A percentile compares a stretch with the other conserved stretches of the same genome.
phyloP scores from a whole-genome alignment of 1,140 invertebrate species.

The Paralvinella palmiformis region DNA sequence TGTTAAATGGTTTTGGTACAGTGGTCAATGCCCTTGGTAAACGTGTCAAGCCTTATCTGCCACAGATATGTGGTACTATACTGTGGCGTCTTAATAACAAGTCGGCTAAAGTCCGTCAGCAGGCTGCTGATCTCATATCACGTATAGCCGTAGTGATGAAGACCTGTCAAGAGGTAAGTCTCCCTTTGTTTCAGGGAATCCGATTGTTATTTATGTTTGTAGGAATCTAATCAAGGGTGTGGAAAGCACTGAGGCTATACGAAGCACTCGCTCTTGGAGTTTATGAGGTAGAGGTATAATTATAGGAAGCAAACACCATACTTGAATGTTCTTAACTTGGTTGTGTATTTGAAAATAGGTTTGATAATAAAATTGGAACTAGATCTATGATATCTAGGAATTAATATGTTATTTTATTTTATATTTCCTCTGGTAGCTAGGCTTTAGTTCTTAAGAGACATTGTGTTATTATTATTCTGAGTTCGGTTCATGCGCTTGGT shows the following conservation, averaged over 20 bases:
- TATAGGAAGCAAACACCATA: no score
- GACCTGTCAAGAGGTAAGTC: slow-evolving; percentile 90
- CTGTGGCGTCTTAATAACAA: slow-evolving; percentile 99
- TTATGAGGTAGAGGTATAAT: no score
- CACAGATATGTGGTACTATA: slow-evolving; percentile 99
- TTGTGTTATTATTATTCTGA: no score
- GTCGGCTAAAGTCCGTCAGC: slow-evolving; percentile 97
- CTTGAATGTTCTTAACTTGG: no score
- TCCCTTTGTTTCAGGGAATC: not conserved
- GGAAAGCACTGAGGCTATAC: no score
- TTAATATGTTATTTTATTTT: not conserved
- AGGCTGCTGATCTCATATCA: slow-evolving; percentile 97
- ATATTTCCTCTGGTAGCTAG: not conserved
- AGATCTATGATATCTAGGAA: no score
- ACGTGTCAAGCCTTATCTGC: slow-evolving; percentile 94
- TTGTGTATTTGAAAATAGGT: no score
- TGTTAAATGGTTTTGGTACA: slow-evolving; percentile 98
- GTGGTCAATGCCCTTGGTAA: slow-evolving; percentile 97
- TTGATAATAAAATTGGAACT: no score
- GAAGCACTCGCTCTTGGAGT: no score
- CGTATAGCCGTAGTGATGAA: slow-evolving; percentile 99
- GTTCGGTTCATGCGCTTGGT: no score
- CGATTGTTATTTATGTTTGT: not conserved
- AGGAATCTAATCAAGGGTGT: not conserved
- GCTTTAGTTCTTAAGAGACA: no score